A percentile compares a stretch with the other conserved stretches of the same genome.
phyloP scores from a whole-genome alignment of 2,113 vertebrate species.

The Eidolon helvum region DNA sequence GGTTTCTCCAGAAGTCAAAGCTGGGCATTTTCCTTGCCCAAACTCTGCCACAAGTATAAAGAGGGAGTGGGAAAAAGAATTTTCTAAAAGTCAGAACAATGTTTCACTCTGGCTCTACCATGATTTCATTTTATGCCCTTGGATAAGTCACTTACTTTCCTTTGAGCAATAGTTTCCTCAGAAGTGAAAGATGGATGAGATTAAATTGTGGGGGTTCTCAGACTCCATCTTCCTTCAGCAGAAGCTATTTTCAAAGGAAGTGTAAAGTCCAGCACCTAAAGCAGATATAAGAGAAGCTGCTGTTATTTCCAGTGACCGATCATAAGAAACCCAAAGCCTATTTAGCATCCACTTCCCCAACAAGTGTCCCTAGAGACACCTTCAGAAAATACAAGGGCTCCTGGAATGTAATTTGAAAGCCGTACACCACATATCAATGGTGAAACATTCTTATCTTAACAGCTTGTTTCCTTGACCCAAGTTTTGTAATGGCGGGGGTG shows the following conservation, averaged over 20 bases:
- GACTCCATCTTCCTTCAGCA: not conserved
- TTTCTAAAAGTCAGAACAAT: not conserved
- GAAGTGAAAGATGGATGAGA: not conserved
- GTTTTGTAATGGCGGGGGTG: not conserved
- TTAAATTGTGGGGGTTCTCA: not conserved
- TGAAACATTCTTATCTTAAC: not conserved
- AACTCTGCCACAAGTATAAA: not conserved
- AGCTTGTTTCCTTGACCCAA: not conserved
- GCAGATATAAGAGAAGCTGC: not conserved
- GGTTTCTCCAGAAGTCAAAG: not conserved
- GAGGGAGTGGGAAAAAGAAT: not conserved
- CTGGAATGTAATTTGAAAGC: not conserved
- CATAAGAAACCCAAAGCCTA: not conserved
- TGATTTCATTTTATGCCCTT: not conserved
- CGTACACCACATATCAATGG: not conserved
- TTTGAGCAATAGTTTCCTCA: not conserved
- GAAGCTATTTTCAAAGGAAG: not conserved
- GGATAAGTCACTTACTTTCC: not conserved
- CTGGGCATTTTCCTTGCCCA: not conserved
- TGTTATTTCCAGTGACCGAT: not conserved
- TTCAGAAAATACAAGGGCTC: not conserved
- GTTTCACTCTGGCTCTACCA: not conserved
- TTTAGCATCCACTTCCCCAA: not conserved
- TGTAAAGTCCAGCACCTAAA: not conserved
- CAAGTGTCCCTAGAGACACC: not conserved